Evolutionary conservation across 64 coral and sea anemone genomes (phyloP), one percentile per base, ranked within the genome.

Genomic region (Stichodactyla mertensii): DNA sequence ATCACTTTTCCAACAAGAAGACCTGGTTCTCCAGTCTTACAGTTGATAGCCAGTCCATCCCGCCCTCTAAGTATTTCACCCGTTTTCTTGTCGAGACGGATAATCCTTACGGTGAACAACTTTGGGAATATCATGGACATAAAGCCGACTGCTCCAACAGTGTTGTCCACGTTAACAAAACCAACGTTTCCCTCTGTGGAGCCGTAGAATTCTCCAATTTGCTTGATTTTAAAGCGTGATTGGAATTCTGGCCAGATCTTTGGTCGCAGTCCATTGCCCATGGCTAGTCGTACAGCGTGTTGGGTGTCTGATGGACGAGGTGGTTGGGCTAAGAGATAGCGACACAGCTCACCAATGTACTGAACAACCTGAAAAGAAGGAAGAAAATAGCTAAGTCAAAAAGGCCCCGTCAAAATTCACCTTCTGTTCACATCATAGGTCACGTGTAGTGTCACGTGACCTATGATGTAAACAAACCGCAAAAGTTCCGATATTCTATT

Each of bases 311-410:
- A 67, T 19, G 89, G 84, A 45, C 89, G 84, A 22, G 86, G 83
- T 10, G 95, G 92, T 90, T 98, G 95, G 8, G 92, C 84, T 6
- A 98, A 80, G 52, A 98, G 92, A 80, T 98, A 98, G 14, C 95
- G 92, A 31, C 95, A 98, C 15, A 98, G 19, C 80, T 98, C 95
- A 7, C 95, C 95, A 86, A 98, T 98, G 28, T 98, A 98, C 70
- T 94, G 89, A 16, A 84, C 53, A 16, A 84, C 82, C 95, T 98
- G 3, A 2, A 61, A 86, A 7, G 31, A 31, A 66, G 59, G 52
- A 64, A 64, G 13, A 64, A 64, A 20, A 64, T 64, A 64, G 36
- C 36, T 2, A 45, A 45, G 36, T 45, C 36, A 45, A 45, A 45
- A 45, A 45, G 36, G 1, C 3, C 3, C 36, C 36, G 1, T 45